Evolutionary conservation across 2,113 vertebrate species (phyloP), one percentile per base, ranked within the genome.

Genomic region (Helogale parvula): DNA sequence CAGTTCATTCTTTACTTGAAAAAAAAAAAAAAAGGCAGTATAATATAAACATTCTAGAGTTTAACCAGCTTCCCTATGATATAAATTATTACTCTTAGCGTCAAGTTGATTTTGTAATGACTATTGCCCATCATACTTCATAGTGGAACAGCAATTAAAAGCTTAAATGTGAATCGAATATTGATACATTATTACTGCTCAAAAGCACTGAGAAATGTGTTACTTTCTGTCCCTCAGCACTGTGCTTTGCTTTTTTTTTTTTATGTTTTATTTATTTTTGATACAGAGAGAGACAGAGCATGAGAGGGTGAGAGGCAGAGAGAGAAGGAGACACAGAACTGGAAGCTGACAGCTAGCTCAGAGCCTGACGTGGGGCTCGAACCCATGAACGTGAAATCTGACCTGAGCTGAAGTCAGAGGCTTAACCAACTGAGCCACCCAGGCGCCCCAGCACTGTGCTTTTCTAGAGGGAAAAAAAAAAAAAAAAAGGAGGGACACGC

Each of bases 381-480:
- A n/a, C n/a, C n/a, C n/a, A n/a, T n/a, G n/a, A n/a, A n/a, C n/a
- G n/a, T n/a, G n/a, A n/a, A n/a, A n/a, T n/a, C n/a, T n/a, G n/a
- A n/a, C n/a, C n/a, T n/a, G n/a, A n/a, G n/a, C n/a, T n/a, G n/a
- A n/a, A n/a, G n/a, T n/a, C n/a, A n/a, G n/a, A n/a, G n/a, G n/a
- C n/a, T n/a, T n/a, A n/a, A n/a, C n/a, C n/a, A n/a, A n/a, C n/a
- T n/a, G n/a, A n/a, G n/a, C n/a, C n/a, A n/a, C n/a, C n/a, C n/a
- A n/a, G n/a, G n/a, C n/a, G n/a, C 2, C 63, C 7, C 71, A 23
- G 33, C 68, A 16, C n/a, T 35, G 65, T 14, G 14, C 13, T 65
- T 89, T 93, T 94, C 76, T 60, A 79, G 50, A 91, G 57, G 41
- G 5, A 41, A 41, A 86, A 45, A 93, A 74, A 85, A 93, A 76